phyloP scores from a whole-genome alignment of 2,888 invertebrate genomes.

The Furcula furcula region DNA sequence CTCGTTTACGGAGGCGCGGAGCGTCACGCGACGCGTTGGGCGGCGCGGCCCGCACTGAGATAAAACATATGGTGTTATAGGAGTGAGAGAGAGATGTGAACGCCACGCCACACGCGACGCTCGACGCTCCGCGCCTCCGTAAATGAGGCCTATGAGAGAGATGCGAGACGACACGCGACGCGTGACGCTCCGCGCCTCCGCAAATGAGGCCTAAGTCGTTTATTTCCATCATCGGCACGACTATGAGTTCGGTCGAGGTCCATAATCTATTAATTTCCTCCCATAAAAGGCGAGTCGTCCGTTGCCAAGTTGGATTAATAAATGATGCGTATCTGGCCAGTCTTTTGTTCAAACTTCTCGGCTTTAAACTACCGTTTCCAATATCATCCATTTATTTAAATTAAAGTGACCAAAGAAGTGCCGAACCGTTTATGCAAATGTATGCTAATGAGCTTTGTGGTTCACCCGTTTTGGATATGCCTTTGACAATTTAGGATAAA shows the following conservation, averaged over 20 bases:
- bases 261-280: slow-evolving; percentile 54
- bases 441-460: slow-evolving; percentile 54
- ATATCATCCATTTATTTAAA: slow-evolving; percentile 59
- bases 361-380: slow-evolving; percentile 29
- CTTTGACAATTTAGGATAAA: slow-evolving; percentile 14
- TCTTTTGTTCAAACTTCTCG: slow-evolving; percentile 32
- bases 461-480: slow-evolving; percentile 32
- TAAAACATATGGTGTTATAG: too few species aligned
- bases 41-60: too few species aligned
- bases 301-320: slow-evolving; percentile 44
- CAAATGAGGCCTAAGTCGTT: slow-evolving; percentile 24
- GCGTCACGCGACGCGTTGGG: too few species aligned
- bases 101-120: too few species aligned
- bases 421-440: slow-evolving; percentile 69
- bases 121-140: too few species aligned
- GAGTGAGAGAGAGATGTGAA: too few species aligned
- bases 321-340: slow-evolving; percentile 40
- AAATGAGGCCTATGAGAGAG: too few species aligned
- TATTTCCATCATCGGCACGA: slow-evolving; percentile 29
- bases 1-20: too few species aligned
- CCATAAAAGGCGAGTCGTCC: slow-evolving; percentile 40
- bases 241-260: slow-evolving; percentile 38
- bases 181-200: too few species aligned
- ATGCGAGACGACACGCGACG: too few species aligned
- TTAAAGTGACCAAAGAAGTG: slow-evolving; percentile 54